Percentiles rank a stretch among this genome's conserved stretches.
Evolutionary conservation across 2,888 invertebrate species (phyloP).

Genomic region (Macrostomum cliftonense): DNA sequence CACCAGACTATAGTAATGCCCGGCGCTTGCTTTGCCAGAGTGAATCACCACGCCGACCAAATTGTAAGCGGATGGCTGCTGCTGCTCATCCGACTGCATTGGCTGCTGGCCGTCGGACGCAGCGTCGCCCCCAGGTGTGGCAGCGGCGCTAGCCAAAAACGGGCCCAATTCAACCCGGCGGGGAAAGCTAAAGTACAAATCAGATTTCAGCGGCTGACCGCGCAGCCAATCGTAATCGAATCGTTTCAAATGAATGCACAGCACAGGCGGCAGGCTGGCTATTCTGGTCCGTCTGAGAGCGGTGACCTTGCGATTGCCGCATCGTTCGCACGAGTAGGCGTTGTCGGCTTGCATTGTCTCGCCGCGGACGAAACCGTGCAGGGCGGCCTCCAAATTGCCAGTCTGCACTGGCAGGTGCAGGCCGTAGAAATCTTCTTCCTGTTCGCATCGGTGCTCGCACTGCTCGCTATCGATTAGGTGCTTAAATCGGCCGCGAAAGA

Average conservation of each 20-base stretch:
- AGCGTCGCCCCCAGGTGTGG: no score
- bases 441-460: constrained; percentile 35
- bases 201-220: constrained; percentile 41
- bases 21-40: constrained; percentile 43
- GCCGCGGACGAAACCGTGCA: constrained; percentile 43
- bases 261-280: constrained; percentile 39
- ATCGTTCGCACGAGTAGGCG: constrained; percentile 43
- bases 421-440: constrained; percentile 41
- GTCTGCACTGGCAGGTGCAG: constrained; percentile 41
- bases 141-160: constrained; percentile 37
- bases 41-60: constrained; percentile 42
- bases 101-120: not conserved
- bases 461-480: not conserved
- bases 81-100: not conserved
- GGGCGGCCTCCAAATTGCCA: constrained; percentile 38
- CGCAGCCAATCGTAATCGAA: constrained; percentile 44
- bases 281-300: constrained; percentile 42
- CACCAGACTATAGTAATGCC: constrained; percentile 43
- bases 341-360: constrained; percentile 43
- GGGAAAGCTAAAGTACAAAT: constrained; percentile 42
- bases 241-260: constrained; percentile 42
- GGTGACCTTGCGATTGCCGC: constrained; percentile 40
- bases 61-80: constrained; percentile 30
- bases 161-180: constrained; percentile 41
- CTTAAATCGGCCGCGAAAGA: constrained; percentile 3